Percentiles rank a stretch among this genome's conserved stretches.
phyloP scores from a whole-genome alignment of 2,113 vertebrate species.

The Pseudonaja textilis region DNA sequence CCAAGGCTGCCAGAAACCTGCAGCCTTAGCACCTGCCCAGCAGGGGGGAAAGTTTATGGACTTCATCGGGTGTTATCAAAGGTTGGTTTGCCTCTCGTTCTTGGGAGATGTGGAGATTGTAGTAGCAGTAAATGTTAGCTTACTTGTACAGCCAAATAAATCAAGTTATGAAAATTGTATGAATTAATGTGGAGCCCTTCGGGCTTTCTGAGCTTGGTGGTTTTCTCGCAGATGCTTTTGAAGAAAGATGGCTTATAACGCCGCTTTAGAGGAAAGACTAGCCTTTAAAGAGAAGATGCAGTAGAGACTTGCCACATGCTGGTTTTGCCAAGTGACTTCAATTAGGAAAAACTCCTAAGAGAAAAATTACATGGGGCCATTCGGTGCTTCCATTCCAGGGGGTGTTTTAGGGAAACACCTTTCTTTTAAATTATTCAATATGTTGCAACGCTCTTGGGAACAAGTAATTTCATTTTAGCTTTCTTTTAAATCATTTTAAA shows the following conservation, averaged over 20 bases:
- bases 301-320: neutral
- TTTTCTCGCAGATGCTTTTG: neutral
- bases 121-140: neutral
- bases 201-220: neutral
- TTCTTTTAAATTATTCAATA: slow-evolving; percentile 21
- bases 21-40: too few relatives aligned
- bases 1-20: too few relatives aligned
- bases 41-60: fast-evolving
- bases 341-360: neutral
- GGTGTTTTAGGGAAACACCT: neutral
- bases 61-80: neutral
- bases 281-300: neutral
- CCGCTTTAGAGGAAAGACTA: neutral
- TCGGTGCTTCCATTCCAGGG: neutral
- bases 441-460: slow-evolving; percentile 14
- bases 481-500: slow-evolving; percentile 1
- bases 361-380: neutral
- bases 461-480: neutral
- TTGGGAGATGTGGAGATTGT: neutral
- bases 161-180: neutral
- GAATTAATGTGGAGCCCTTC: neutral
- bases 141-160: neutral
- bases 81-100: neutral
- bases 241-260: neutral
- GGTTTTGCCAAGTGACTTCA: neutral